A percentile compares a stretch with the other conserved stretches of the same genome.
Conservation (phyloP, 2,888 invertebrate genomes). For the Lamellibrachia columna region DNA sequence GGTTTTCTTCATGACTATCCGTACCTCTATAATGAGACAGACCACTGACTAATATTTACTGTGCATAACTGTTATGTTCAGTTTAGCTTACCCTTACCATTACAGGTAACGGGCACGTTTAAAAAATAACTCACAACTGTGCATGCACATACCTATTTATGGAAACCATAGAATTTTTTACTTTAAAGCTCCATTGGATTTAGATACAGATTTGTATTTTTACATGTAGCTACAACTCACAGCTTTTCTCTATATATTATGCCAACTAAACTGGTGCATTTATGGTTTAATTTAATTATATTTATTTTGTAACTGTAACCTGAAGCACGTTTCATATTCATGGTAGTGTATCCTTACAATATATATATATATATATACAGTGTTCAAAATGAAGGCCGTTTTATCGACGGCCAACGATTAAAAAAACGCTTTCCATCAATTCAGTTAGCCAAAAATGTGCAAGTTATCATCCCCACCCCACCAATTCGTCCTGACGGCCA, state of each 20-base stretch:
- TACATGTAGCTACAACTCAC: background rate
- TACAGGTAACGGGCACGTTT: background rate
- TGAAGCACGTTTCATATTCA: background rate
- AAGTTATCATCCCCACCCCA: too few relatives aligned
- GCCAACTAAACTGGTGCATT: too few relatives aligned
- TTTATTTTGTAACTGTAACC: background rate
- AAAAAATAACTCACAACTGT: background rate
- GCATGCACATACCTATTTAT: background rate
- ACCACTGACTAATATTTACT: background rate
- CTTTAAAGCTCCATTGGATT: background rate
- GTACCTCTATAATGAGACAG: background rate
- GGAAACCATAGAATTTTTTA: background rate
- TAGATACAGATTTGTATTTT: background rate
- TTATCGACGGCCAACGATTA: too few relatives aligned
- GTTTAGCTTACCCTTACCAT: too few relatives aligned
- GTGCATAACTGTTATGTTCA: background rate
- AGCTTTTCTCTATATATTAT: background rate
- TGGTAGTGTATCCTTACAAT: background rate
- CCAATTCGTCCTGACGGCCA: too few relatives aligned
- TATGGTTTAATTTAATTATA: too few relatives aligned
- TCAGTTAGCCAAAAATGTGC: too few relatives aligned
- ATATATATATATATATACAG: too few relatives aligned
- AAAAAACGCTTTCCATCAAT: too few relatives aligned
- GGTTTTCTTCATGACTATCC: background rate
- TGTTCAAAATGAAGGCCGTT: too few relatives aligned